A percentile compares a stretch with the other conserved stretches of the same genome.
phyloP scores from a whole-genome alignment of 2,888 invertebrate genomes.

The Plusia festucae region DNA sequence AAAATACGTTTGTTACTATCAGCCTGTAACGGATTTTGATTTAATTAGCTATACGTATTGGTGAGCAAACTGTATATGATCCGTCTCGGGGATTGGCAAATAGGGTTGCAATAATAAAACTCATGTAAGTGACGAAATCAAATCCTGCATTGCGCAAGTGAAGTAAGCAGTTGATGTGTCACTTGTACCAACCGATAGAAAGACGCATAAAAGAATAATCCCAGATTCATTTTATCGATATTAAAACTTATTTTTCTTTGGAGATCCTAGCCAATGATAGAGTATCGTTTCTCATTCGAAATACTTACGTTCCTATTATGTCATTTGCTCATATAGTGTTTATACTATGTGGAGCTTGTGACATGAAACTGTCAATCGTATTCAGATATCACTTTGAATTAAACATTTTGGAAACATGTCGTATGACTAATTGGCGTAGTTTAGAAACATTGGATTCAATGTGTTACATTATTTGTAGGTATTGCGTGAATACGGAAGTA shows the following conservation, averaged over 20 bases:
- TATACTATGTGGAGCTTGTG: slow-evolving; percentile 13
- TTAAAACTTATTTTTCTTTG: not conserved
- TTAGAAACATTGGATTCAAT: slow-evolving; percentile 44
- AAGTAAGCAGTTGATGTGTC: not conserved
- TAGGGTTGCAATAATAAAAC: not conserved
- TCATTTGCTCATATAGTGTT: not conserved
- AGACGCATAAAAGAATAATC: not conserved
- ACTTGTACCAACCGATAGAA: slow-evolving; percentile 2
- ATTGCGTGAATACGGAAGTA: slow-evolving; percentile 52
- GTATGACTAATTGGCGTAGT: slow-evolving; percentile 52
- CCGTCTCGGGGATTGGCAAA: not conserved
- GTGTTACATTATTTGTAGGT: slow-evolving; percentile 32
- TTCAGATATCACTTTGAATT: slow-evolving; percentile 34
- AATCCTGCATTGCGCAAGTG: not conserved
- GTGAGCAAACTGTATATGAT: not conserved
- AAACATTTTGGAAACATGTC: slow-evolving; percentile 39
- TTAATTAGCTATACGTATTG: not conserved
- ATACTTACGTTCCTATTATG: not conserved
- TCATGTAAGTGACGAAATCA: not conserved
- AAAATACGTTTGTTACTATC: not conserved
- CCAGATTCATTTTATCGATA: slow-evolving; percentile 4
- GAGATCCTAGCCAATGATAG: not conserved
- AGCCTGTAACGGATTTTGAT: not conserved
- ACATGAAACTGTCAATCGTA: slow-evolving; percentile 44
- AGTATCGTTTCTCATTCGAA: not conserved